Conservation (phyloP, 2,113 vertebrate species). For the Aegithalos caudatus region DNA sequence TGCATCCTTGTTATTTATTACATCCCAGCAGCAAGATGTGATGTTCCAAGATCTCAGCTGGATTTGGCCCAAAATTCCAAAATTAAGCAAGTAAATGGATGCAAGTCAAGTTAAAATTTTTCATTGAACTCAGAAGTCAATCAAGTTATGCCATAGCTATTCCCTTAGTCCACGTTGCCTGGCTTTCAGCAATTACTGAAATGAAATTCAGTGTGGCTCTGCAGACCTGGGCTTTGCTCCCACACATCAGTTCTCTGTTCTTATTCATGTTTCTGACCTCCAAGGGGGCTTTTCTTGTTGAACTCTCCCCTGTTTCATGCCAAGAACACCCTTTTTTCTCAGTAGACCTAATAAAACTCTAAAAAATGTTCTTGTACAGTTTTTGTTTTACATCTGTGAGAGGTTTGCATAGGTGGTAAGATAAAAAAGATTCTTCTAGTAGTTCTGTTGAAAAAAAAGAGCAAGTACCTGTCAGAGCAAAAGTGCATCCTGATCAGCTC, state of each 20-base stretch:
- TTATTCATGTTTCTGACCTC: not conserved
- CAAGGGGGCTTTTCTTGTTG: not conserved
- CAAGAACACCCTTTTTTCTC: not conserved
- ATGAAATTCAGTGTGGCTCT: not conserved
- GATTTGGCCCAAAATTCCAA: not conserved
- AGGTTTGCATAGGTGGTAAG: not conserved
- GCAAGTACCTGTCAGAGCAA: not conserved
- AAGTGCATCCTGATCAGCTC: not conserved
- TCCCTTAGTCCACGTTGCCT: not conserved
- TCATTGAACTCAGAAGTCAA: not conserved
- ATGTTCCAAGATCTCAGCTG: not conserved
- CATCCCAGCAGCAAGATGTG: not conserved
- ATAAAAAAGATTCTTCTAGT: not conserved
- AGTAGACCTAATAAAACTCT: not conserved
- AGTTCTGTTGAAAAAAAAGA: not conserved
- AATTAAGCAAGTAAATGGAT: constrained; percentile 22
- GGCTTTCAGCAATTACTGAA: not conserved
- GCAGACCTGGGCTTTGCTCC: not conserved
- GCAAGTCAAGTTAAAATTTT: not conserved
- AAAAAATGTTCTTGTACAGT: not conserved
- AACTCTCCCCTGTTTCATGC: not conserved
- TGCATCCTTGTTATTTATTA: not conserved
- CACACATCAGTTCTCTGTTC: not conserved
- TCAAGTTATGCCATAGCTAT: not conserved
- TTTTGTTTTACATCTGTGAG: not conserved